Evolutionary conservation across 2,113 vertebrate species (phyloP).

Genomic region (Pogona vitticeps): DNA sequence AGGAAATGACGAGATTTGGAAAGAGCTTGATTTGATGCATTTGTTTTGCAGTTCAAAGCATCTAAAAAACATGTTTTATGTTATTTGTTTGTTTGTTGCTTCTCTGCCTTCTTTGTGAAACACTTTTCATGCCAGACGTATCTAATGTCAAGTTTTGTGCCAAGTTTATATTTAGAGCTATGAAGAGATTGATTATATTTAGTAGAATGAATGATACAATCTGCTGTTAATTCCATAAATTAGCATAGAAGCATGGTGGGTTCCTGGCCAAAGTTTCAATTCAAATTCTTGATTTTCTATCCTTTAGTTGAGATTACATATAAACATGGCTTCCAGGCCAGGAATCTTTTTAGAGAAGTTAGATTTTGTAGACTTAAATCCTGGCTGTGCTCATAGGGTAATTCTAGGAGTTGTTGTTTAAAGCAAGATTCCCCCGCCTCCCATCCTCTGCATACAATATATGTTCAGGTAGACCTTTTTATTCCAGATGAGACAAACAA

Average conservation of each 20-base stretch:
- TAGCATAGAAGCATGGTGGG: conserved; percentile 58
- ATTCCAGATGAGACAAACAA: too few species aligned
- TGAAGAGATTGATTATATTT: conserved; percentile 54
- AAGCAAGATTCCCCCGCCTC: too few species aligned
- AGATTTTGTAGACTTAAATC: too few species aligned
- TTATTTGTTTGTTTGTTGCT: conserved; percentile 41
- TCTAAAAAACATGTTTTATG: conserved; percentile 61
- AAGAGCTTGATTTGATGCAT: conserved; percentile 54
- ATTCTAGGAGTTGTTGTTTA: too few species aligned
- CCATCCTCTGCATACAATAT: too few species aligned
- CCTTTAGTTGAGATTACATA: conserved; percentile 43
- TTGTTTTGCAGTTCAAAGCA: too few species aligned
- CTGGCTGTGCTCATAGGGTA: too few species aligned
- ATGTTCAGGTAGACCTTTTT: too few species aligned
- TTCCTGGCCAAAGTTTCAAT: conserved; percentile 44
- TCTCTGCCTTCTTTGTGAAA: conserved; percentile 63
- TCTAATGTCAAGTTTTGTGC: conserved; percentile 68
- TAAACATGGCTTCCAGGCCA: too few species aligned
- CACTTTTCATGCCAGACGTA: conserved; percentile 65
- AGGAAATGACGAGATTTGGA: conserved; percentile 21
- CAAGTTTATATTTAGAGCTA: conserved; percentile 69
- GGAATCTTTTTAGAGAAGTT: too few species aligned
- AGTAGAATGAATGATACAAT: conserved; percentile 34
- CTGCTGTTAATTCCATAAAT: conserved; percentile 68
- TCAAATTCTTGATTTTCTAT: conserved; percentile 62